These are phyloP conservation scores for Brachymystax lenok DNA, from an alignment of 2,797 vertebrate species.

Conservation along the genomic window DNA sequence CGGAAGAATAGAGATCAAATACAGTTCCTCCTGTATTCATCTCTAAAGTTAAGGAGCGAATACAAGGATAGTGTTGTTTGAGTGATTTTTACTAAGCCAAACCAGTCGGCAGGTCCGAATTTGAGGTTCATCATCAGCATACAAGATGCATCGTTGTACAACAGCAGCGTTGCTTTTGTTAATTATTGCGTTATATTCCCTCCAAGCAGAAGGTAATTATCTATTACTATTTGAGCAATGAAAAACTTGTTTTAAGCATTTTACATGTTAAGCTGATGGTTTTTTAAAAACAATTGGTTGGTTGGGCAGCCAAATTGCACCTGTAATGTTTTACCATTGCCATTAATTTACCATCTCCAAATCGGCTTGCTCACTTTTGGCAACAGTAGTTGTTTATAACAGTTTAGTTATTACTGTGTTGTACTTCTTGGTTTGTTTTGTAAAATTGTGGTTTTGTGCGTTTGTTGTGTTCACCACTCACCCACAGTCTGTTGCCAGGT, in stretches of 20 bases:
- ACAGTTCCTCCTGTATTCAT: not conserved
- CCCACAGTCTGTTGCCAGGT: not conserved
- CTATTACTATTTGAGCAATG: too few species aligned
- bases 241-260: too few species aligned
- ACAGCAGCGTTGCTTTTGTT: slow-evolving; percentile 83
- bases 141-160: slow-evolving; percentile 86
- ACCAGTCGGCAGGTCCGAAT: slow-evolving; percentile 23
- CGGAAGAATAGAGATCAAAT: slow-evolving; percentile 3
- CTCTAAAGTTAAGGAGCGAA: slow-evolving; percentile 10
- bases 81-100: not conserved
- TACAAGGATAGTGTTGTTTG: slow-evolving; percentile 43
- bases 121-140: slow-evolving; percentile 29
- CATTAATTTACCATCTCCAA: not conserved
- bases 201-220: slow-evolving; percentile 87
- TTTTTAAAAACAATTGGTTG: not conserved
- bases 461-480: not conserved
- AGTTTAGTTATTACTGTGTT: too few species aligned
- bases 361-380: not conserved
- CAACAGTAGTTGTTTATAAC: not conserved
- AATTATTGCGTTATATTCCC: slow-evolving; percentile 81
- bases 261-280: too few species aligned
- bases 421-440: too few species aligned
- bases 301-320: not conserved
- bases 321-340: too few species aligned
- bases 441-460: too few species aligned